Conservation (phyloP, 2,113 vertebrate species). For the Diadophis punctatus region DNA sequence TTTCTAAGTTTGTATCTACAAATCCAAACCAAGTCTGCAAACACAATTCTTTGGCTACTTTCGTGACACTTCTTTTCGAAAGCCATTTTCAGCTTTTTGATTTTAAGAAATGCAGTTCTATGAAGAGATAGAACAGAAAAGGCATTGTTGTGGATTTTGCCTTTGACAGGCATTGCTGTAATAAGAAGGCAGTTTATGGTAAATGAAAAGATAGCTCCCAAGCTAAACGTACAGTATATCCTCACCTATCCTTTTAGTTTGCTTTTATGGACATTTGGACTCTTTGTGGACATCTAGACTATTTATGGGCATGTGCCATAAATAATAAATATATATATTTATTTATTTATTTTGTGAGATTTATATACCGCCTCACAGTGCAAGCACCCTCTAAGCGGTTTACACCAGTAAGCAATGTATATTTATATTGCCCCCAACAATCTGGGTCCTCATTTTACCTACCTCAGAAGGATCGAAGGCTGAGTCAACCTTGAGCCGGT, state of each 20-base stretch:
- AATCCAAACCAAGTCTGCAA: slow-evolving; percentile 1
- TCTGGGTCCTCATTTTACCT: too few species aligned
- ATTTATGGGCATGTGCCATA: slow-evolving; percentile 17
- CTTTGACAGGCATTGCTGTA: slow-evolving; percentile 24
- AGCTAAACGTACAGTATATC: slow-evolving; percentile 17
- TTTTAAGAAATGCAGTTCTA: not conserved
- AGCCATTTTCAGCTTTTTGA: slow-evolving; percentile 13
- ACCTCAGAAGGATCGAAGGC: too few species aligned
- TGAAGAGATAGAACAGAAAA: not conserved
- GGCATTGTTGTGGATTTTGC: not conserved
- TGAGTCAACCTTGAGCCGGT: too few species aligned
- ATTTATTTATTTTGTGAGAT: too few species aligned
- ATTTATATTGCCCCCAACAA: too few species aligned
- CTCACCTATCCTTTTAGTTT: slow-evolving; percentile 19
- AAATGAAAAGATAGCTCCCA: slow-evolving; percentile 47
- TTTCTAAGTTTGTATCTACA: not conserved
- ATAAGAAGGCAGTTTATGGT: slow-evolving; percentile 26
- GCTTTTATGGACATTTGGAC: slow-evolving; percentile 27
- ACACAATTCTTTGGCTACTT: slow-evolving; percentile 9
- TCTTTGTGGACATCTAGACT: slow-evolving; percentile 14
- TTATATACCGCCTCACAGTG: too few species aligned
- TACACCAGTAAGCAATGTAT: too few species aligned
- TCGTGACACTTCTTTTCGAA: not conserved
- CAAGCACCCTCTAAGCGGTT: too few species aligned
- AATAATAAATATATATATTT: too few species aligned